Conservation (phyloP, 2,797 vertebrate species). For the Macropus fuliginosus region DNA sequence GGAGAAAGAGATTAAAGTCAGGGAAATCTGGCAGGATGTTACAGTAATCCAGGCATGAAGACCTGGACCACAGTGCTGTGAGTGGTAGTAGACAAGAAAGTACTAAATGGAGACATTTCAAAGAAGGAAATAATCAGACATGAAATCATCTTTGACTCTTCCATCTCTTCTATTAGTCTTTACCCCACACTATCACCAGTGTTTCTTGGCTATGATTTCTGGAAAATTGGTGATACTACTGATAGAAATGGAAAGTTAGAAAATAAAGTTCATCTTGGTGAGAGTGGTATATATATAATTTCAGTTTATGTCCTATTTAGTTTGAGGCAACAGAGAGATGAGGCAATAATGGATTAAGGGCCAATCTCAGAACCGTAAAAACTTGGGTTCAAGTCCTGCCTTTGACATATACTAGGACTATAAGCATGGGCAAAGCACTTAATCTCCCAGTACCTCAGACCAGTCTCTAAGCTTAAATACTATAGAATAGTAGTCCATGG, state of each 20-base stretch:
- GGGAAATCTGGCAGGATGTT: not conserved
- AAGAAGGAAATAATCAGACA: not conserved
- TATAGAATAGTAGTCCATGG: not conserved
- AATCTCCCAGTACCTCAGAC: not conserved
- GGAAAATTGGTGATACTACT: not conserved
- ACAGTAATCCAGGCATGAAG: constrained; percentile 1
- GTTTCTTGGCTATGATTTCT: not conserved
- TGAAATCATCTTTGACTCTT: not conserved
- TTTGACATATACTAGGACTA: not conserved
- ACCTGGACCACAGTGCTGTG: not conserved
- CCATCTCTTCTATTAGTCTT: not conserved
- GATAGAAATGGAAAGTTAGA: not conserved
- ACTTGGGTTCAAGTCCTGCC: not conserved
- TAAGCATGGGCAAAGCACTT: too few relatives aligned
- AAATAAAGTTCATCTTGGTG: not conserved
- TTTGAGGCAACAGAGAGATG: not conserved
- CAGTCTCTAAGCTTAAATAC: not conserved
- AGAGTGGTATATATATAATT: not conserved
- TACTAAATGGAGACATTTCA: not conserved
- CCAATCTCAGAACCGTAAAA: not conserved
- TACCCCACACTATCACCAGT: not conserved
- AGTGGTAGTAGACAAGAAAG: not conserved
- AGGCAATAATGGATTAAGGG: not conserved
- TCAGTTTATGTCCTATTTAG: not conserved
- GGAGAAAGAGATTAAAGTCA: not conserved